These are phyloP conservation scores for Hydractinia echinata DNA, from an alignment of 30 jellyfish, hydroid and myxozoan genomes.

Conservation along the genomic window DNA sequence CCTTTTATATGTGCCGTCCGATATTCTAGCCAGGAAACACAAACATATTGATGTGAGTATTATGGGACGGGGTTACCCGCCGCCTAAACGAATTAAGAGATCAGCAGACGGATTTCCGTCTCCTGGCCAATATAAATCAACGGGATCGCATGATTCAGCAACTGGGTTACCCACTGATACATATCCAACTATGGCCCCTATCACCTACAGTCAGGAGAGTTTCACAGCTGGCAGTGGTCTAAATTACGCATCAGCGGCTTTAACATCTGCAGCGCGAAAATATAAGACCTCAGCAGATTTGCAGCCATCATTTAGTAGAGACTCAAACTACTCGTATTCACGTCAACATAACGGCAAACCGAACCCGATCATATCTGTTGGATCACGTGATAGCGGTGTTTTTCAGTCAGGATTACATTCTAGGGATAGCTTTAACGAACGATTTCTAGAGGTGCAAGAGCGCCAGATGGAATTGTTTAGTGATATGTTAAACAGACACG, in stretches of 20 bases:
- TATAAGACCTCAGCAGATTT: neutral
- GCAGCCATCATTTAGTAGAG: no score
- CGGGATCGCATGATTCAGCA: neutral
- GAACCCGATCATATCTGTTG: neutral
- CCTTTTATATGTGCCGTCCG: neutral
- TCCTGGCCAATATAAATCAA: neutral
- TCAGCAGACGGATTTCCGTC: slow-evolving; percentile 10
- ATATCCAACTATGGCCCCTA: slow-evolving; percentile 27
- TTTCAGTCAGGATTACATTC: neutral
- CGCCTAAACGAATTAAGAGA: slow-evolving; percentile 1
- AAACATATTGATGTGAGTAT: slow-evolving; percentile 35
- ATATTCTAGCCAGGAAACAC: slow-evolving; percentile 14
- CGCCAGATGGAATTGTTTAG: slow-evolving; percentile 35
- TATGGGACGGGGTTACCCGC: slow-evolving; percentile 37
- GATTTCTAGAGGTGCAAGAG: slow-evolving; percentile 38
- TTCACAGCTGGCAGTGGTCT: neutral
- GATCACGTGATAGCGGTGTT: slow-evolving; percentile 20
- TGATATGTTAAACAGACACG: slow-evolving; percentile 35
- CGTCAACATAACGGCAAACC: neutral
- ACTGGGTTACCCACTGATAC: slow-evolving; percentile 2
- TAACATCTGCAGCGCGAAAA: slow-evolving; percentile 3
- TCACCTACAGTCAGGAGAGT: neutral
- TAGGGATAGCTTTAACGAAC: slow-evolving; percentile 12
- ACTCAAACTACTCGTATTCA: no score
- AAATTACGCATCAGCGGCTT: slow-evolving; percentile 12